phyloP scores from a whole-genome alignment of 2,797 vertebrate species.

The Gymnodraco acuticeps region DNA sequence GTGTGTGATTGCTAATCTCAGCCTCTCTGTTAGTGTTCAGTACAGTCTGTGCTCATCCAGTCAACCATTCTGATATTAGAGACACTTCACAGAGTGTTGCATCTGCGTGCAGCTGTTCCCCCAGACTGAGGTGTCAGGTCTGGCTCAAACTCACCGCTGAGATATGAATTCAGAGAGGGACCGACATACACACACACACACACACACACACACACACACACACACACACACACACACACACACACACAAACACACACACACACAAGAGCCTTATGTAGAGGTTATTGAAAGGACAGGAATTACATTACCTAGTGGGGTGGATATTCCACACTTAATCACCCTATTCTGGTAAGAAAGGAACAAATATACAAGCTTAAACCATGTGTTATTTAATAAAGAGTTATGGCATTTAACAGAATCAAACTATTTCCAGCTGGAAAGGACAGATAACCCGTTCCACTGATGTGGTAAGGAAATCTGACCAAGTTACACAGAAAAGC shows the following conservation, averaged over 20 bases:
- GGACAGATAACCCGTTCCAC: too few species aligned
- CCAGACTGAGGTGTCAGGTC: slow-evolving; percentile 63
- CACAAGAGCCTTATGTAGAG: slow-evolving; percentile 29
- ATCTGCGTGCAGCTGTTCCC: slow-evolving; percentile 69
- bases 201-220: background rate
- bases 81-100: slow-evolving; percentile 59
- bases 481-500: too few species aligned
- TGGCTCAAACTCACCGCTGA: slow-evolving; percentile 41
- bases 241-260: background rate
- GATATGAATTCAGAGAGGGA: slow-evolving; percentile 30
- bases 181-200: slow-evolving; percentile 19
- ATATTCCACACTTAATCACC: too few species aligned
- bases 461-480: too few species aligned
- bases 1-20: slow-evolving; percentile 11
- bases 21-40: slow-evolving; percentile 20
- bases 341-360: too few species aligned
- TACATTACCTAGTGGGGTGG: background rate
- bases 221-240: slow-evolving; percentile 10
- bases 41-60: slow-evolving; percentile 36
- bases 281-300: slow-evolving; percentile 33
- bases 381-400: too few species aligned
- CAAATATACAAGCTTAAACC: too few species aligned
- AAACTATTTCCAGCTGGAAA: too few species aligned
- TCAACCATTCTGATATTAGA: slow-evolving; percentile 51
- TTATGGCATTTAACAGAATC: too few species aligned